A percentile compares a stretch with the other conserved stretches of the same genome.
These are phyloP conservation scores for Pelecanoides urinatrix DNA, from an alignment of 2,113 vertebrate genomes.

Conservation along the genomic window DNA sequence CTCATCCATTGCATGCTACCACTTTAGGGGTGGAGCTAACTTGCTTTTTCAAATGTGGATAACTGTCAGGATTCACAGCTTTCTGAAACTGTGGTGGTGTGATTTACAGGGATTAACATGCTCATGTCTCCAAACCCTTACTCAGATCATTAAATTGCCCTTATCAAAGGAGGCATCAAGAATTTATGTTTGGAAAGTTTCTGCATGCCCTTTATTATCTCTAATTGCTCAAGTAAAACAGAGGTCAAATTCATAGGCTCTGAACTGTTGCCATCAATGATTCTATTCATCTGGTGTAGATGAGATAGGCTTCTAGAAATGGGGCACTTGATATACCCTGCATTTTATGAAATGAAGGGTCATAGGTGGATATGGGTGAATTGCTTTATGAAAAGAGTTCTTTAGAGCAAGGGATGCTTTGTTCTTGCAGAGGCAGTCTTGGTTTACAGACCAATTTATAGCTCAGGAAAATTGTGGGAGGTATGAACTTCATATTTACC, in stretches of 20 bases:
- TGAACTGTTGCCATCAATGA: neutral
- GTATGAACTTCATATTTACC: neutral
- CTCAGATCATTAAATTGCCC: neutral
- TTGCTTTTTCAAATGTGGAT: neutral
- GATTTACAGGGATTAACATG: neutral
- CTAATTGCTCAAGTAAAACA: neutral
- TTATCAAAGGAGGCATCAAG: neutral
- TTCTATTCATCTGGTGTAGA: neutral
- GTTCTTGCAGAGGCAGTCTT: neutral
- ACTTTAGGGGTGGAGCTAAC: neutral
- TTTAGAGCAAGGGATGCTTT: neutral
- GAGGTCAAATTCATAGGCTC: neutral
- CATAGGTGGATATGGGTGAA: neutral
- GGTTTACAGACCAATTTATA: neutral
- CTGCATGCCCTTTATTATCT: neutral
- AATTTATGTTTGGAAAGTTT: slow-evolving; percentile 11
- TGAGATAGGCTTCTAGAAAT: neutral
- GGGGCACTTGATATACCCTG: neutral
- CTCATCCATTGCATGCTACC: neutral
- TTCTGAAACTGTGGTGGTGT: neutral
- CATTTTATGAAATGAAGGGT: neutral
- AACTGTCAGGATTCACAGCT: neutral
- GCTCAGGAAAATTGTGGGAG: neutral
- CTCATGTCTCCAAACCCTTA: neutral
- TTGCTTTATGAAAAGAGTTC: neutral